A percentile compares a stretch with the other conserved stretches of the same genome.
These are phyloP conservation scores for Mus spicilegus DNA, from an alignment of 2,113 vertebrate species.

Conservation along the genomic window DNA sequence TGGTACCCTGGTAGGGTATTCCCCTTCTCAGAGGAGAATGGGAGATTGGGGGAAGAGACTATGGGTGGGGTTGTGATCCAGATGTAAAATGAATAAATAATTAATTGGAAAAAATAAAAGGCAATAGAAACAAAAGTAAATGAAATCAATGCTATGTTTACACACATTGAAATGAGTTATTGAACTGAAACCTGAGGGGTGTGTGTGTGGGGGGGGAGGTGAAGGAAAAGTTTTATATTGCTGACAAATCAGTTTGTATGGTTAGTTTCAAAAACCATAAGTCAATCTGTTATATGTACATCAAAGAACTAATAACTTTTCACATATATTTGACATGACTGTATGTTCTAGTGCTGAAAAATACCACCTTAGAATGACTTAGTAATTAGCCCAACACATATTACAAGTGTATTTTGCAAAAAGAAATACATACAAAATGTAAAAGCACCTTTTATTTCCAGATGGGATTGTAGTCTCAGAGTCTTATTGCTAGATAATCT, in stretches of 20 bases:
- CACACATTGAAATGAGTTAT: neutral
- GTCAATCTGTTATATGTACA: neutral
- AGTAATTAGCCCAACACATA: neutral
- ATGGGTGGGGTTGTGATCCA: too few species aligned
- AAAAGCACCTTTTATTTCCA: too few species aligned
- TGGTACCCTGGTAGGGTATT: too few species aligned
- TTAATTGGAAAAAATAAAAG: too few species aligned
- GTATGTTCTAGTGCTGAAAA: neutral
- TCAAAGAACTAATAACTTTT: neutral
- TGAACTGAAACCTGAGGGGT: too few species aligned
- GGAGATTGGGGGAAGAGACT: too few species aligned
- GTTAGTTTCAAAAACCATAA: neutral
- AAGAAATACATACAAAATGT: neutral
- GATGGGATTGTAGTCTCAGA: too few species aligned
- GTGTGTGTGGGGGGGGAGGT: fast-evolving
- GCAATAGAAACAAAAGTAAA: neutral
- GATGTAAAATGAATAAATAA: too few species aligned
- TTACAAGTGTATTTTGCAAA: neutral
- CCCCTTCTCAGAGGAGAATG: too few species aligned
- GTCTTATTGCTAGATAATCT: too few species aligned
- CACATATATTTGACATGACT: neutral
- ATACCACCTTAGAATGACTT: neutral
- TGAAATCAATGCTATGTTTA: neutral
- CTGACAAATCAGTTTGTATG: neutral
- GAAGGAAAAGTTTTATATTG: neutral